Conservation (phyloP, 2,888 invertebrate species). For the Ischnura elegans region DNA sequence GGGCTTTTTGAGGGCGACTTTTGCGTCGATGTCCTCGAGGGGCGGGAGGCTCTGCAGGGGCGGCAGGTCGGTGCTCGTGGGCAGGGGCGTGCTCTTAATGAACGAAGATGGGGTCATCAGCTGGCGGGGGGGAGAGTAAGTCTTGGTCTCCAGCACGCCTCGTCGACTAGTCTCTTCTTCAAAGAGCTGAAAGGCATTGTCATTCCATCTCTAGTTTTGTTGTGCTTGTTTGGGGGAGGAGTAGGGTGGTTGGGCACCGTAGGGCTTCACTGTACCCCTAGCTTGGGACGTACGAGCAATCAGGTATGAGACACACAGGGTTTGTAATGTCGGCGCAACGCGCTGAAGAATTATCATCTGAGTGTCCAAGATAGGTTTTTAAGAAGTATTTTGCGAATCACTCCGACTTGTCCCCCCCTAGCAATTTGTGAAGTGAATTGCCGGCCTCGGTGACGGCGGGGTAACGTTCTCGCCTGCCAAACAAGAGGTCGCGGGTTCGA, state of each 20-base stretch:
- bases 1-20: slow-evolving; percentile 72
- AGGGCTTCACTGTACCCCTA: too few relatives aligned
- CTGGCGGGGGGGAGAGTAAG: slow-evolving; percentile 27
- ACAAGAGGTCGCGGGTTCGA: too few relatives aligned
- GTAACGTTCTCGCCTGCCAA: too few relatives aligned
- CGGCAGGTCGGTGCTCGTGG: not conserved
- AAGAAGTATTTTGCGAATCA: too few relatives aligned
- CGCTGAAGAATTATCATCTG: too few relatives aligned
- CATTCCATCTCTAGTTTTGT: not conserved
- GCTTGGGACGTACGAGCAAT: too few relatives aligned
- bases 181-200: slow-evolving; percentile 57
- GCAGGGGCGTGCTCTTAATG: slow-evolving; percentile 34
- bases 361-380: too few relatives aligned
- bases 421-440: too few relatives aligned
- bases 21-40: slow-evolving; percentile 42
- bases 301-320: not conserved
- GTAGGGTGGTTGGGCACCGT: too few relatives aligned
- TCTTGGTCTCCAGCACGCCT: not conserved
- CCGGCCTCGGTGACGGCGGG: too few relatives aligned
- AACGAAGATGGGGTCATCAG: slow-evolving; percentile 50
- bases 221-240: too few relatives aligned
- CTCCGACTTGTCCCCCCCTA: too few relatives aligned
- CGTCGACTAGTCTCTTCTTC: slow-evolving; percentile 27
- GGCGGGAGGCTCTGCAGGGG: slow-evolving; percentile 40
- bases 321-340: not conserved